These are phyloP conservation scores for Mizuhopecten yessoensis DNA, from an alignment of 1,140 invertebrate species.

Conservation along the genomic window DNA sequence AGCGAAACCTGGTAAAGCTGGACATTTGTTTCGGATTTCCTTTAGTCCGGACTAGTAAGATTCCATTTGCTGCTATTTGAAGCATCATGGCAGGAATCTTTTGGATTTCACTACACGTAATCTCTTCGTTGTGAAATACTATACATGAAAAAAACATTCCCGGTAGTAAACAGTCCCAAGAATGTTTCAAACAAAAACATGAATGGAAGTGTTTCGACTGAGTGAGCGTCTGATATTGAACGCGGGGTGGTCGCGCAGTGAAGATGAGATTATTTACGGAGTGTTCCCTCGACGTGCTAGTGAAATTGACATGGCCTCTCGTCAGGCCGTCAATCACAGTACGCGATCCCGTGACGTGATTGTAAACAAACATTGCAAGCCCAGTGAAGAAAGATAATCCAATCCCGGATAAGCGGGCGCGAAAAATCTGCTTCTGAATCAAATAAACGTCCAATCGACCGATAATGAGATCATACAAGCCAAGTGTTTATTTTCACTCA, in stretches of 20 bases:
- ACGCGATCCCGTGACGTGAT: background rate
- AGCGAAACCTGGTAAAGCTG: background rate
- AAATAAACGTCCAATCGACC: slow-evolving; percentile 26
- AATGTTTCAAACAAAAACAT: slow-evolving; percentile 23
- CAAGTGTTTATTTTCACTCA: slow-evolving; percentile 25
- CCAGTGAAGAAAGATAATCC: slow-evolving; percentile 38
- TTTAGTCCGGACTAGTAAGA: too few relatives aligned
- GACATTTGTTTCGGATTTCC: too few relatives aligned
- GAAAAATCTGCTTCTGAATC: slow-evolving; percentile 38
- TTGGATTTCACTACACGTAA: background rate
- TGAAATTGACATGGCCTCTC: slow-evolving; percentile 25
- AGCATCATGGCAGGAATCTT: background rate
- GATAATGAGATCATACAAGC: slow-evolving; percentile 34
- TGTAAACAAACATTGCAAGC: slow-evolving; percentile 24
- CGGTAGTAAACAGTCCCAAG: slow-evolving; percentile 7
- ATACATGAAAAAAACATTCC: background rate
- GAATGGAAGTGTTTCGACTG: slow-evolving; percentile 38
- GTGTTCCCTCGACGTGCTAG: slow-evolving; percentile 9
- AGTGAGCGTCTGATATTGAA: slow-evolving; percentile 31
- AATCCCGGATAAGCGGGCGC: slow-evolving; percentile 36
- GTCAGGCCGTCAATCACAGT: background rate
- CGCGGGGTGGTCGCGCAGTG: slow-evolving; percentile 23
- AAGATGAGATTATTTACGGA: slow-evolving; percentile 35
- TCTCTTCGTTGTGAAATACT: slow-evolving; percentile 33
- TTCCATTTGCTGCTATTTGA: background rate